These are phyloP conservation scores for Aegotheles bennettii DNA, from an alignment of 2,113 vertebrate species.

Conservation along the genomic window DNA sequence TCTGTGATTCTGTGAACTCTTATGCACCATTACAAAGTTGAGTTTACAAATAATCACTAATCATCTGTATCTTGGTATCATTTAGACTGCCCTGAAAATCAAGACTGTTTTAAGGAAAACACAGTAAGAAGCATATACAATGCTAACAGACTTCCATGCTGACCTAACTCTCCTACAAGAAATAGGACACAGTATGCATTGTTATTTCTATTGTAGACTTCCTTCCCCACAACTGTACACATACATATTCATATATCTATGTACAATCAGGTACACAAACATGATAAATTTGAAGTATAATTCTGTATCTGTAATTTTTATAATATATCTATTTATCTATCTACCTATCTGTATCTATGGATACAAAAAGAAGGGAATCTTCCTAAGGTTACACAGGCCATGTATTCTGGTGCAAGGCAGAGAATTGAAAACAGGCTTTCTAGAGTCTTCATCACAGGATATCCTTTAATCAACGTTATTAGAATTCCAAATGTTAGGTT, in stretches of 20 bases:
- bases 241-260: neutral
- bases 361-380: neutral
- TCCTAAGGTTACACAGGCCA: neutral
- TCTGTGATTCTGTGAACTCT: neutral
- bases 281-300: neutral
- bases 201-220: neutral
- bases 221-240: neutral
- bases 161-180: neutral
- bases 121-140: neutral
- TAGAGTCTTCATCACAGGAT: neutral
- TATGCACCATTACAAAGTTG: rapidly evolving
- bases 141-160: neutral
- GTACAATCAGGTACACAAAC: neutral
- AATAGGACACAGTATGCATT: neutral
- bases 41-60: neutral
- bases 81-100: neutral
- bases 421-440: neutral
- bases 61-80: neutral
- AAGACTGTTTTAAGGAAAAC: neutral
- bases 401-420: neutral
- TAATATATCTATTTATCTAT: neutral
- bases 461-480: neutral
- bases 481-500: neutral
- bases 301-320: neutral
- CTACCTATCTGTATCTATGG: neutral